A percentile compares a stretch with the other conserved stretches of the same genome.
Evolutionary conservation across 2,888 invertebrate genomes (phyloP).

Genomic region (Sinotaia quadrata): DNA sequence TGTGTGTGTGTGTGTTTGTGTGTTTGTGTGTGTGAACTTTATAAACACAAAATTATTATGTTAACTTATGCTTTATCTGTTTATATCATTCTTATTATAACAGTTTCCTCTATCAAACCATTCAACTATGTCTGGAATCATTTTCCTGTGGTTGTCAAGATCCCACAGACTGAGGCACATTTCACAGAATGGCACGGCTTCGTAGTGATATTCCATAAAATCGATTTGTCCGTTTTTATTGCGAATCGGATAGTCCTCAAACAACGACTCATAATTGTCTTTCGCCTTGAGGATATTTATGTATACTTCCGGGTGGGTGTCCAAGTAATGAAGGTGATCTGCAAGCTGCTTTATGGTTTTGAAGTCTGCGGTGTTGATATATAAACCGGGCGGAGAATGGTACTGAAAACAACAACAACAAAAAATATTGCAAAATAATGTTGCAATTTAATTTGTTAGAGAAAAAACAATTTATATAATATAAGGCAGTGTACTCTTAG

Average conservation of each 20-base stretch:
- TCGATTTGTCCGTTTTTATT: background rate
- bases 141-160: background rate
- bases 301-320: background rate
- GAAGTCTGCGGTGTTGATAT: background rate
- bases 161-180: background rate
- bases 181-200: background rate
- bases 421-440: no score
- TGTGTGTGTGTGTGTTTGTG: no score
- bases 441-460: no score
- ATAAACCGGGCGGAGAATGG: background rate
- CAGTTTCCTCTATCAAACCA: background rate
- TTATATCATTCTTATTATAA: no score
- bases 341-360: background rate
- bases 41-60: no score
- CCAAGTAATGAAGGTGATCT: background rate
- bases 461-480: no score
- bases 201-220: background rate
- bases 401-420: background rate
- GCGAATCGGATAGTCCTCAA: background rate
- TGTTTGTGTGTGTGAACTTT: no score
- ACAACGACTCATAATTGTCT: background rate
- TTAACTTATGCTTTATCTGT: no score
- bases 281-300: background rate
- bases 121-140: background rate
- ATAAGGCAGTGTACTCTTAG: no score